Conservation (phyloP, 1,140 invertebrate species). For the Oncopodura yosiiana region DNA sequence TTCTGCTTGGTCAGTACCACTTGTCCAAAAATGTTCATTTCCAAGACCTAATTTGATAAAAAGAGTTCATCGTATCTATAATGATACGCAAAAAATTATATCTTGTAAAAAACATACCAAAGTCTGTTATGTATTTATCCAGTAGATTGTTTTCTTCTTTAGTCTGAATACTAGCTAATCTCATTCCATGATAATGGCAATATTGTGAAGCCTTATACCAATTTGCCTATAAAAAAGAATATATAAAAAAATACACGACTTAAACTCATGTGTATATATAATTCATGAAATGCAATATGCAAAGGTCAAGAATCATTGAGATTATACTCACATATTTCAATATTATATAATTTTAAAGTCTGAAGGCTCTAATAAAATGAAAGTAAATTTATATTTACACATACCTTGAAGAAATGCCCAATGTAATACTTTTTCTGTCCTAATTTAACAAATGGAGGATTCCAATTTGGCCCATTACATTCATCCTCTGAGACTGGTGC, state of each 20-base stretch:
- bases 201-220: constrained; percentile 85
- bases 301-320: background rate
- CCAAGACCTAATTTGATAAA: constrained; percentile 54
- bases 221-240: constrained; percentile 56
- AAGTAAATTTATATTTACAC: constrained; percentile 2
- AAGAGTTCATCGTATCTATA: background rate
- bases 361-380: background rate
- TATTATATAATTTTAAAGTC: constrained; percentile 1
- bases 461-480: too few species aligned
- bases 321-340: background rate
- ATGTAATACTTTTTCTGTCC: constrained; percentile 79
- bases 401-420: constrained; percentile 84
- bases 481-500: too few species aligned
- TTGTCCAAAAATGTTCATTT: constrained; percentile 85
- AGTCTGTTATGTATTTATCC: constrained; percentile 70
- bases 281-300: background rate
- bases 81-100: background rate
- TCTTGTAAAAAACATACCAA: constrained; percentile 47
- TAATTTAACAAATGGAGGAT: constrained; percentile 73
- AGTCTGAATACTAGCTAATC: constrained; percentile 73
- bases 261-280: background rate
- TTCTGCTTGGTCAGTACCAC: constrained; percentile 78
- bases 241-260: background rate
- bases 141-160: constrained; percentile 79
- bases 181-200: constrained; percentile 83